A percentile compares a stretch with the other conserved stretches of the same genome.
These are phyloP conservation scores for Tolypeutes matacus DNA, from an alignment of 2,797 vertebrate genomes.

Conservation along the genomic window DNA sequence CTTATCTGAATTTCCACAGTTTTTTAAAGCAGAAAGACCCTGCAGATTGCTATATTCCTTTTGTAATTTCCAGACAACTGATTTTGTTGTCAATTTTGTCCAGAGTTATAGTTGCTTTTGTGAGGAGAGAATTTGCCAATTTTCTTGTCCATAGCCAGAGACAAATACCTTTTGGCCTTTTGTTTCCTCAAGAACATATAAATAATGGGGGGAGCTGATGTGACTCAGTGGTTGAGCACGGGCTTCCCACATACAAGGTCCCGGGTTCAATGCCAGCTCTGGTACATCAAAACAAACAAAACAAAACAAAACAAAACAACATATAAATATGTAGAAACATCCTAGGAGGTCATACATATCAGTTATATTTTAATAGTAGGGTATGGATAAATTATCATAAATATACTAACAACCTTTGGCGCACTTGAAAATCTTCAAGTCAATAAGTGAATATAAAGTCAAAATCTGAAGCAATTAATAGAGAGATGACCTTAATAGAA, in stretches of 20 bases:
- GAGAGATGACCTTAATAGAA: not conserved
- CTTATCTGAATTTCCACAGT: not conserved
- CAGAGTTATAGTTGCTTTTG: not conserved
- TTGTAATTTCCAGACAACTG: not conserved
- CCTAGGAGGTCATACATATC: not conserved
- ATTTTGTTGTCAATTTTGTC: not conserved
- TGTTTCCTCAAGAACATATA: not conserved
- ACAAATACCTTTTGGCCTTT: constrained; percentile 11
- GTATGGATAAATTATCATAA: not conserved
- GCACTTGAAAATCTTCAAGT: not conserved
- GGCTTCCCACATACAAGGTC: no score
- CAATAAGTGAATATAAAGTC: constrained; percentile 42
- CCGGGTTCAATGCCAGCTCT: no score
- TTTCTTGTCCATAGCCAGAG: not conserved
- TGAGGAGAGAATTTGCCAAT: not conserved
- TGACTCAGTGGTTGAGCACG: no score
- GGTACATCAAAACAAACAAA: no score
- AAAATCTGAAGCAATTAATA: constrained; percentile 36
- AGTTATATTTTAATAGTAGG: not conserved
- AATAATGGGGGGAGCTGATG: no score
- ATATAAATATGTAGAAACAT: not conserved
- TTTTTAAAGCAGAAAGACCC: not conserved
- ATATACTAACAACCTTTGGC: not conserved
- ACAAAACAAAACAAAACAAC: no score
- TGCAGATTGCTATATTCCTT: not conserved